These are phyloP conservation scores for Petroica traversi DNA, from an alignment of 2,113 vertebrate genomes.

Conservation along the genomic window DNA sequence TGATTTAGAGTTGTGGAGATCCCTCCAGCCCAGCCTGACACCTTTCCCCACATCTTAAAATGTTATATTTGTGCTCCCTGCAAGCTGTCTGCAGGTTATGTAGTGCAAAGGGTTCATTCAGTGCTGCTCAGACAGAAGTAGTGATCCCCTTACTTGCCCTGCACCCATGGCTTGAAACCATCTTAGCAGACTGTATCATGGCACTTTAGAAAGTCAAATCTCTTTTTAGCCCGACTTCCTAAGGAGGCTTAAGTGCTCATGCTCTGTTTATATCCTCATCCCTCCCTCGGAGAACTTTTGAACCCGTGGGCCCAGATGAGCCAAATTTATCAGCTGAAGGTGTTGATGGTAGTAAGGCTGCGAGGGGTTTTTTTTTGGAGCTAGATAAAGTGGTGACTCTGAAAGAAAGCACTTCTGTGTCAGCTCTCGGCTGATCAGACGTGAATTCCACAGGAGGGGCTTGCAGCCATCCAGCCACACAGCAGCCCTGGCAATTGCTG, in stretches of 20 bases:
- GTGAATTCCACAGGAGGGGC: fast-evolving
- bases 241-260: slow-evolving; percentile 46
- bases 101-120: not conserved
- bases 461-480: not conserved
- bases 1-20: not conserved
- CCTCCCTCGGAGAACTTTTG: slow-evolving; percentile 23
- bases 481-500: not conserved
- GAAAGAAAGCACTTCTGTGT: not conserved
- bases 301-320: not conserved
- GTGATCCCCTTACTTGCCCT: not conserved
- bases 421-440: not conserved
- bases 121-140: not conserved
- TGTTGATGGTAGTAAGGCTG: not conserved
- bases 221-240: slow-evolving; percentile 22
- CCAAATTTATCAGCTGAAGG: not conserved
- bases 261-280: slow-evolving; percentile 52
- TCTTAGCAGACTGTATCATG: slow-evolving; percentile 21
- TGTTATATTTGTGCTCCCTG: not conserved
- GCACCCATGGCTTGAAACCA: not conserved
- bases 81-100: not conserved
- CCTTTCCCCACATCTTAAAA: not conserved
- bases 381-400: not conserved
- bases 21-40: not conserved
- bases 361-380: not conserved
- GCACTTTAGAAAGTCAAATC: slow-evolving; percentile 45